Evolutionary conservation across 2,113 vertebrate genomes (phyloP).

Genomic region (Papio anubis): DNA sequence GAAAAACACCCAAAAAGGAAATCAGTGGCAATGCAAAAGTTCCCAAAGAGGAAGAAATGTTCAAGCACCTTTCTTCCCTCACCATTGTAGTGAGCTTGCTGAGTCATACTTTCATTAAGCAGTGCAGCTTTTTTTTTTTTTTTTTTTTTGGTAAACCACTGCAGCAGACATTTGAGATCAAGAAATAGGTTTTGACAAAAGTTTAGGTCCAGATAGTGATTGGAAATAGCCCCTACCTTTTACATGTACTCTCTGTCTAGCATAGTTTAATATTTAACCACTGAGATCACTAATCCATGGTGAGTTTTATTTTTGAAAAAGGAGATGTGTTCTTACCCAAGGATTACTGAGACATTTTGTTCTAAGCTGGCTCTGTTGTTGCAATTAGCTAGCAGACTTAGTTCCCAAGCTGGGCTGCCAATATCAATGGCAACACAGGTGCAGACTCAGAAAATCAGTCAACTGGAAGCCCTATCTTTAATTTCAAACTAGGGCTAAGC

Average conservation of each 20-base stretch:
- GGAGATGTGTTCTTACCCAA: background rate
- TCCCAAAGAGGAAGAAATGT: background rate
- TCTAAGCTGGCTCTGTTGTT: background rate
- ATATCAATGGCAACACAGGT: background rate
- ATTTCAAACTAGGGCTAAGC: constrained; percentile 24
- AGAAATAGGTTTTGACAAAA: constrained; percentile 31
- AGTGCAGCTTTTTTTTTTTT: background rate
- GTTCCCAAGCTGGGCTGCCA: background rate
- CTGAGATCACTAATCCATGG: background rate
- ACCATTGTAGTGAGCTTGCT: background rate
- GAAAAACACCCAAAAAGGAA: background rate
- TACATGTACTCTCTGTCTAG: constrained; percentile 5
- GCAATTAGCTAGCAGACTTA: background rate
- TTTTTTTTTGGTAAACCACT: background rate
- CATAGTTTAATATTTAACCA: background rate
- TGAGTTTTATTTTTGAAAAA: background rate
- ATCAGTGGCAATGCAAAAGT: background rate
- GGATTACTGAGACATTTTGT: background rate
- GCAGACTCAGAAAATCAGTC: background rate
- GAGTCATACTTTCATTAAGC: background rate
- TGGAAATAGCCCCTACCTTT: background rate
- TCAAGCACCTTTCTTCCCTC: background rate
- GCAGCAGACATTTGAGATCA: background rate
- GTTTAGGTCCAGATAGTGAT: background rate
- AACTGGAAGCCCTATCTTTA: background rate